A percentile compares a stretch with the other conserved stretches of the same genome.
Conservation (phyloP, 2,113 vertebrate genomes). For the Campylomormyrus numenius region DNA sequence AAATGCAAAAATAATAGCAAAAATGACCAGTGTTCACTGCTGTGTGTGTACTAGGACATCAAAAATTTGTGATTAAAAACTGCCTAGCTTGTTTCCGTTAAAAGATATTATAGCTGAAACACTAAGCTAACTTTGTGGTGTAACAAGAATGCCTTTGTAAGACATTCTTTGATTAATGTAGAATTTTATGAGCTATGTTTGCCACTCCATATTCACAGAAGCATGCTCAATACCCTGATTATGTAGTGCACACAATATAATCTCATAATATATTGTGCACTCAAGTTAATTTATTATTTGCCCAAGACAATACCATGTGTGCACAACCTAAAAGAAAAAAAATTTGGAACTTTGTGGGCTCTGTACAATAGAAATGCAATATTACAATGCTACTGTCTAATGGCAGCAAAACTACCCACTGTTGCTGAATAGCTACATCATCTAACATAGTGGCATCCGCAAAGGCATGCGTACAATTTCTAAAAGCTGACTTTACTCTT, state of each 20-base stretch:
- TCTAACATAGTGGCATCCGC: background rate
- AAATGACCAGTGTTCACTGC: background rate
- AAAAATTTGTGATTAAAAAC: no score
- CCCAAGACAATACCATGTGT: background rate
- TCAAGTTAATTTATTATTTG: background rate
- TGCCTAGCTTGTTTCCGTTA: background rate
- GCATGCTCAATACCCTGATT: background rate
- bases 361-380: background rate
- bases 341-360: background rate
- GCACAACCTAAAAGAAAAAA: background rate
- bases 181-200: background rate
- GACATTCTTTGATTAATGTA: background rate
- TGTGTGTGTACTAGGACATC: no score
- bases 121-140: background rate
- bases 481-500: background rate
- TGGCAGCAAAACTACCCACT: background rate
- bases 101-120: background rate
- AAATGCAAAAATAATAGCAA: background rate
- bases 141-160: background rate
- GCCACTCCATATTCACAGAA: background rate
- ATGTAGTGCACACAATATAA: background rate
- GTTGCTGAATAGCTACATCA: background rate
- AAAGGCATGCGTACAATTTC: background rate
- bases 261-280: background rate
- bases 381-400: background rate